Conservation (phyloP, 2,797 vertebrate species). For the Heteromormyrus szaboi region DNA sequence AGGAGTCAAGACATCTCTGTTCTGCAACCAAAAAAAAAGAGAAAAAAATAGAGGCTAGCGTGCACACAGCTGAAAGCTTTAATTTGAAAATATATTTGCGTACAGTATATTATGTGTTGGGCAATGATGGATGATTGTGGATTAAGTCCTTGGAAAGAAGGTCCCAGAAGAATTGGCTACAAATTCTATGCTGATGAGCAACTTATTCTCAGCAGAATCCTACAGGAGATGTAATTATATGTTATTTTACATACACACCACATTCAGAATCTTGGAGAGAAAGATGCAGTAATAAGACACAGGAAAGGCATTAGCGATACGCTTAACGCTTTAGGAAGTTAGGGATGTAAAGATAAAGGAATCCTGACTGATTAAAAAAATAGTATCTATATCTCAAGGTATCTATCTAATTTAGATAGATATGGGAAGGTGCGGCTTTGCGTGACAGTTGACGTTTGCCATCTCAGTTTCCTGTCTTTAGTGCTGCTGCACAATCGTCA, state of each 20-base stretch:
- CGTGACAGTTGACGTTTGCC: neutral
- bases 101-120: neutral
- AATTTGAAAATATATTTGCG: neutral
- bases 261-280: neutral
- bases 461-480: neutral
- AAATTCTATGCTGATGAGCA: neutral
- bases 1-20: neutral
- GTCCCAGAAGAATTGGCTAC: neutral
- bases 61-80: neutral
- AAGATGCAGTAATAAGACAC: neutral
- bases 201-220: neutral
- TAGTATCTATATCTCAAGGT: neutral
- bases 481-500: neutral
- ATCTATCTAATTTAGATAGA: neutral
- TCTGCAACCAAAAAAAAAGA: neutral
- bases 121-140: conserved; percentile 1
- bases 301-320: neutral
- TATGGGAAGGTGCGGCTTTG: neutral
- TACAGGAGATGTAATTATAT: neutral
- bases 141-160: neutral
- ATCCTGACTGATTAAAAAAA: neutral
- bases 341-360: neutral
- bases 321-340: neutral
- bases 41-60: neutral
- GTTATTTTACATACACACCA: neutral